Evolutionary conservation across 2,888 invertebrate species (phyloP).

Genomic region (Aethes cnicana): DNA sequence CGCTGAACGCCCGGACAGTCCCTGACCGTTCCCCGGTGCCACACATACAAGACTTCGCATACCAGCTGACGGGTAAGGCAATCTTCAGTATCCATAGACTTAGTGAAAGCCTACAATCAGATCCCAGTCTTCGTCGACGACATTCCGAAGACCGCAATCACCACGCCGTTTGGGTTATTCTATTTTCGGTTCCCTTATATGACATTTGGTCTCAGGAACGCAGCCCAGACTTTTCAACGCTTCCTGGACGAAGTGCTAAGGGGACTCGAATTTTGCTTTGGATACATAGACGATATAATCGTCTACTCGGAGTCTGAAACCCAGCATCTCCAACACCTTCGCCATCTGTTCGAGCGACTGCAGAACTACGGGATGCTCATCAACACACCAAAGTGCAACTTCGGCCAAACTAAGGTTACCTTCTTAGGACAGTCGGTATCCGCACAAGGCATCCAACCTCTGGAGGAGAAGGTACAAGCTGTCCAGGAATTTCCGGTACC

Average conservation of each 20-base stretch:
- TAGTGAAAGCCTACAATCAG: conserved; percentile 46
- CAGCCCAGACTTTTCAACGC: conserved; percentile 54
- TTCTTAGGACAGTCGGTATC: conserved; percentile 36
- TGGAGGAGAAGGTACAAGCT: conserved; percentile 40
- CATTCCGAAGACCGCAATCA: conserved; percentile 47
- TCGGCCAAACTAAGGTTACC: conserved; percentile 21
- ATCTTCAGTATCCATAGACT: conserved; percentile 31
- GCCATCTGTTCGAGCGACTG: not conserved
- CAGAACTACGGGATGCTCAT: conserved; percentile 5
- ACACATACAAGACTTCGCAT: conserved; percentile 29
- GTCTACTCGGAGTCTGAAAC: conserved; percentile 31
- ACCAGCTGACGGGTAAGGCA: conserved; percentile 22
- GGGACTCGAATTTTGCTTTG: conserved; percentile 33
- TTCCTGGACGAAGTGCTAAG: conserved; percentile 44
- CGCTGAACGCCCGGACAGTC: conserved; percentile 38
- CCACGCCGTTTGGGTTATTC: conserved; percentile 44
- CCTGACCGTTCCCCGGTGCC: conserved; percentile 39
- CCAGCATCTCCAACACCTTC: conserved; percentile 21
- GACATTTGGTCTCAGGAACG: conserved; percentile 55
- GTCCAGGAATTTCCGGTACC: conserved; percentile 32
- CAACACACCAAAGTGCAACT: conserved; percentile 1
- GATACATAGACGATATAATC: conserved; percentile 50
- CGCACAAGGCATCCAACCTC: conserved; percentile 41
- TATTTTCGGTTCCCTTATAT: conserved; percentile 42
- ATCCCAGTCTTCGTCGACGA: conserved; percentile 48